Conservation (phyloP, 2,797 vertebrate species). For the Chiloscyllium punctatum region DNA sequence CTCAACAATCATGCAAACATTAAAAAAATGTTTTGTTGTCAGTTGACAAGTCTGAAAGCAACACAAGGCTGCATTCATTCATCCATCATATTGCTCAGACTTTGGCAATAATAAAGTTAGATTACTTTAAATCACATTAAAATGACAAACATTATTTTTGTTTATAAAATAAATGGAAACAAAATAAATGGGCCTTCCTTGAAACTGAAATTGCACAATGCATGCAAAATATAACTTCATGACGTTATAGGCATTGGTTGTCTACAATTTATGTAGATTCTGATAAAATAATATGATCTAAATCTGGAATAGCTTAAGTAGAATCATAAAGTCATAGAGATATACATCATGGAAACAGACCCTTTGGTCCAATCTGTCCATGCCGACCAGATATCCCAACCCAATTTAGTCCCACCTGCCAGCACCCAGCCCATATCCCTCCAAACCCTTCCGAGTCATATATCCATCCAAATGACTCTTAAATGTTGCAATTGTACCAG, state of each 20-base stretch:
- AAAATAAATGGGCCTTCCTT: background rate
- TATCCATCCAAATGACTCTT: too few relatives aligned
- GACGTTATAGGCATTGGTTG: background rate
- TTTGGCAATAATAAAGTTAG: background rate
- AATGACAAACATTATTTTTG: background rate
- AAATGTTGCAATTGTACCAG: too few relatives aligned
- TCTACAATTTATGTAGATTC: background rate
- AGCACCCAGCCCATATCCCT: too few relatives aligned
- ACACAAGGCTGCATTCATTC: background rate
- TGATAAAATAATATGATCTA: background rate
- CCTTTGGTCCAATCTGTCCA: too few relatives aligned
- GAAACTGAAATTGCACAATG: background rate
- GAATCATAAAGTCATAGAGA: too few relatives aligned
- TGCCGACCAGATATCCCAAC: too few relatives aligned
- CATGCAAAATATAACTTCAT: background rate
- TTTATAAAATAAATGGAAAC: too few relatives aligned
- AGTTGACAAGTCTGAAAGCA: background rate
- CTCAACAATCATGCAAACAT: background rate
- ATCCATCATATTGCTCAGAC: background rate
- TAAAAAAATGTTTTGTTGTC: background rate
- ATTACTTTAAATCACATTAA: background rate
- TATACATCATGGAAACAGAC: too few relatives aligned
- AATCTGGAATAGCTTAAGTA: background rate
- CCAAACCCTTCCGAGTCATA: too few relatives aligned
- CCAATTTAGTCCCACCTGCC: too few relatives aligned